phyloP scores from a whole-genome alignment of 37 sponge, comb jelly and placozoan species.

The Hormiphora californensis region DNA sequence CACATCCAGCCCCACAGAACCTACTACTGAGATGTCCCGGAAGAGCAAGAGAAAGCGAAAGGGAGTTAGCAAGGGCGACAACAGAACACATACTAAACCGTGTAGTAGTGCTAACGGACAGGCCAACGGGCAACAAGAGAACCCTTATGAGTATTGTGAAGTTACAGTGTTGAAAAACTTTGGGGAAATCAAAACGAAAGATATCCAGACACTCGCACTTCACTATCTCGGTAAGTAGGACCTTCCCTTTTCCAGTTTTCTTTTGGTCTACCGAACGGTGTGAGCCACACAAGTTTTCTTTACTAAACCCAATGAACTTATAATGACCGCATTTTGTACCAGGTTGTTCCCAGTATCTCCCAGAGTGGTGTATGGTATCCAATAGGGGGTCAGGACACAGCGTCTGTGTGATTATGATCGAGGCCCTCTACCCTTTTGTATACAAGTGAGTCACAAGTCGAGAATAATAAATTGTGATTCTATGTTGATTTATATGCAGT shows the following conservation, averaged over 20 bases:
- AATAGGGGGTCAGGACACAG: constrained; percentile 38
- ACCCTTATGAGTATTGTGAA: constrained; percentile 39
- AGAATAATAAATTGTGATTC: no score
- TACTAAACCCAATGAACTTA: neutral
- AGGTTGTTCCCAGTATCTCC: neutral
- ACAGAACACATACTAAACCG: neutral
- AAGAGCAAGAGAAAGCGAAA: constrained; percentile 44
- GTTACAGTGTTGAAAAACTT: constrained; percentile 23
- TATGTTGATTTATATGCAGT: no score
- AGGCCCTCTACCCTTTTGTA: constrained; percentile 46
- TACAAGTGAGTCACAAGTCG: neutral
- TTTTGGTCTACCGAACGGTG: neutral
- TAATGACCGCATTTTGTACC: neutral
- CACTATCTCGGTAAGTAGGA: constrained; percentile 21
- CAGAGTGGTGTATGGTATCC: constrained; percentile 48
- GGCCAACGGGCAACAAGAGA: neutral
- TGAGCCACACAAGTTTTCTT: neutral
- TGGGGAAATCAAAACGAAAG: constrained; percentile 46
- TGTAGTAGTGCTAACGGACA: neutral
- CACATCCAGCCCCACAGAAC: no score
- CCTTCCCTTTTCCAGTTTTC: no score
- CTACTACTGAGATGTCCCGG: constrained; percentile 28
- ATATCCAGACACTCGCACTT: constrained; percentile 31
- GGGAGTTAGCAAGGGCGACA: constrained; percentile 13
- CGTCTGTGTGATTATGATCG: constrained; percentile 23